Conservation (phyloP, 2,797 vertebrate genomes). For the Bradypodion pumilum region DNA sequence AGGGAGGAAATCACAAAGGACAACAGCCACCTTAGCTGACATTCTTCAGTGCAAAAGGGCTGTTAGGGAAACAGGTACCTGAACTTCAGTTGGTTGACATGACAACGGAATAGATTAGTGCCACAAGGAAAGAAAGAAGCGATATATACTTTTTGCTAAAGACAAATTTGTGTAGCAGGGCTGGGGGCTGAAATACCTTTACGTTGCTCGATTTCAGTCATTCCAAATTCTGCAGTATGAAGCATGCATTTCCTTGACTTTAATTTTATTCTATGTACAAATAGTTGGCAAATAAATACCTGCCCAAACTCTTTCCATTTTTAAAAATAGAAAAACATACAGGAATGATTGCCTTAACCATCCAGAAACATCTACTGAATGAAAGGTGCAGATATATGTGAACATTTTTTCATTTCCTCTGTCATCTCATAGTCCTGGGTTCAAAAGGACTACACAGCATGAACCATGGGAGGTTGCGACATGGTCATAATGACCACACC, state of each 20-base stretch:
- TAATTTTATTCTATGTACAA: constrained; percentile 1
- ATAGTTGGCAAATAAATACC: neutral
- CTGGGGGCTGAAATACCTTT: constrained; percentile 30
- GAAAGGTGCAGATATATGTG: too few relatives aligned
- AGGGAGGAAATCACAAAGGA: neutral
- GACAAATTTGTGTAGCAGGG: constrained; percentile 33
- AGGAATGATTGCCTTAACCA: fast-evolving
- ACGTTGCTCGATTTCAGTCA: constrained; percentile 21
- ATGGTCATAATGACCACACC: too few relatives aligned
- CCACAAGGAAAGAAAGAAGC: constrained; percentile 29
- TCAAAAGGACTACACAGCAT: neutral
- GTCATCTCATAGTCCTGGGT: neutral
- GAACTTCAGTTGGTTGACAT: constrained; percentile 46
- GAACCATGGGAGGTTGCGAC: too few relatives aligned
- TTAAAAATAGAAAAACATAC: neutral
- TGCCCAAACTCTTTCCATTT: constrained; percentile 10
- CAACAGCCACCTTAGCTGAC: neutral
- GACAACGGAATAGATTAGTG: neutral
- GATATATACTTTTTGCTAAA: constrained; percentile 33
- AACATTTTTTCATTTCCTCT: neutral
- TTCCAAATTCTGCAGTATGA: constrained; percentile 19
- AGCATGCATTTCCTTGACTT: constrained; percentile 23
- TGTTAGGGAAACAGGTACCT: constrained; percentile 34
- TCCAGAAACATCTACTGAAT: too few relatives aligned
- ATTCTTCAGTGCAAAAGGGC: constrained; percentile 19